Conservation (phyloP, 2,797 vertebrate genomes). For the Anableps anableps region DNA sequence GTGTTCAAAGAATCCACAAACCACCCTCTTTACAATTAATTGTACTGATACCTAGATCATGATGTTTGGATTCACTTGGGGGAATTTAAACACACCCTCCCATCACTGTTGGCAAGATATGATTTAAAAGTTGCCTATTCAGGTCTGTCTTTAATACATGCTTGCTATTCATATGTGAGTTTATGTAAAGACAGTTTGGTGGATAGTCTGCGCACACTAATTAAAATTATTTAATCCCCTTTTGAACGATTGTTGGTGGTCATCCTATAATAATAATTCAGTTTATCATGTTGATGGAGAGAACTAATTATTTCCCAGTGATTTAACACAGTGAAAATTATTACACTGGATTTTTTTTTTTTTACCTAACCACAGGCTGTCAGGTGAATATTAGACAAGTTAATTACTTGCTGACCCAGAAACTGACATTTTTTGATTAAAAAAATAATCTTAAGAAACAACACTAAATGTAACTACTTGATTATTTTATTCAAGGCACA, state of each 20-base stretch:
- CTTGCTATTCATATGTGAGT: not conserved
- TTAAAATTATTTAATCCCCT: slow-evolving; percentile 39
- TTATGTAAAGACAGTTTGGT: not conserved
- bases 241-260: not conserved
- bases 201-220: not conserved
- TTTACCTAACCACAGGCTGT: slow-evolving; percentile 36
- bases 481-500: not conserved
- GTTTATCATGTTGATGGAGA: slow-evolving; percentile 28
- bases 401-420: slow-evolving; percentile 41
- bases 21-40: not conserved
- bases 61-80: not conserved
- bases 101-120: not conserved
- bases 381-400: slow-evolving; percentile 36
- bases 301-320: slow-evolving; percentile 22
- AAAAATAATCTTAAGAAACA: not conserved
- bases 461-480: not conserved
- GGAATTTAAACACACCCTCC: not conserved
- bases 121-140: not conserved
- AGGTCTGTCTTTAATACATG: not conserved
- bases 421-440: not conserved
- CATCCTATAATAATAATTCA: slow-evolving; percentile 29
- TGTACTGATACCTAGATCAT: not conserved
- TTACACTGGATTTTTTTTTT: not conserved
- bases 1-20: not conserved
- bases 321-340: slow-evolving; percentile 6